Evolutionary conservation across 2,888 invertebrate genomes (phyloP), one percentile per base, ranked within the genome.

Genomic region (Drosophila macrospina): DNA sequence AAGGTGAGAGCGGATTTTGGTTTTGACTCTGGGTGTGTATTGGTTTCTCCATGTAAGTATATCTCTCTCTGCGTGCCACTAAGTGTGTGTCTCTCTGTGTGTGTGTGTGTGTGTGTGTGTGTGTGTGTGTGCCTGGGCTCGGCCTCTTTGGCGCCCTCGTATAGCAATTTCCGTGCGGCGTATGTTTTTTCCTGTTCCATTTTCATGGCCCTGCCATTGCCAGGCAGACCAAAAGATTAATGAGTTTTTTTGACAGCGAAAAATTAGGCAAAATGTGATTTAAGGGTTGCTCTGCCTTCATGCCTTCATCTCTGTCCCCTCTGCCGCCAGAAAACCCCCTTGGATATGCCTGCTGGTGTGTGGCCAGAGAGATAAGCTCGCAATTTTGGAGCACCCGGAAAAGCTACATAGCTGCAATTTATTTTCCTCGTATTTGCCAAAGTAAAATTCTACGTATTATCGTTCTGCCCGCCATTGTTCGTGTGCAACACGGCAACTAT

Each of bases 211-310:
- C 66, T 72, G 74, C 74, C 74, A 74, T 51, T 81, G 88, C 86
- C 81, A 81, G 78, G 70, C 81, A 81, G 74, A 62, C 66, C 63
- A 67, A 74, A 90, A 90, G 90, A 90, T 90, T 90, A 90, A 90
- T 90, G 90, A 90, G 78, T 79, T 90, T 90, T 84, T 90, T 88
- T 90, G 90, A 90, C 91, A 90, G 86, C 90, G 90, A 90, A 90
- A 90, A 90, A 90, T 90, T 90, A 90, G 90, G 89, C 90, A 89
- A 85, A 85, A 85, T 85, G 89, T 85, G 85, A 85, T 85, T 85
- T 89, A 89, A 85, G 85, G 85, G 89, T 85, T 85, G 85, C 69
- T 81, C 61, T 34, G 47, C 32, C 44, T 47, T 30, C n/a, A n/a
- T 34, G 34, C 24, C 50, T 24, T 44, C 39, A 7, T 16, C 41